These are phyloP conservation scores for Habroteleia sp. DNA, from an alignment of 2,888 invertebrate genomes.

Conservation along the genomic window DNA sequence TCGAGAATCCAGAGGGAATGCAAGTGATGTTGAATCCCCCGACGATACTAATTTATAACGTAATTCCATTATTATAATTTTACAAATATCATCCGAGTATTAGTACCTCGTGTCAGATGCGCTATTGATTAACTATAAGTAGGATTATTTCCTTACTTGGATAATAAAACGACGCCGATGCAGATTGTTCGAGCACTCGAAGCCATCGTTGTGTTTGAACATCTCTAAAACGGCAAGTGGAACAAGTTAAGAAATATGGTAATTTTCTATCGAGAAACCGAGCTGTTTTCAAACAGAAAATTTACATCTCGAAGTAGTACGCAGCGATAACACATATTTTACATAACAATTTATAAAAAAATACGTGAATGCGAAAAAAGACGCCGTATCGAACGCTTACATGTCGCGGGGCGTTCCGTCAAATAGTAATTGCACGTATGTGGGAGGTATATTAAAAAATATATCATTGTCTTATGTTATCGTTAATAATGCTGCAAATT, in stretches of 20 bases:
- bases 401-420: slow-evolving; percentile 6
- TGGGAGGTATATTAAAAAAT: slow-evolving; percentile 22
- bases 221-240: slow-evolving; percentile 34
- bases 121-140: slow-evolving; percentile 5
- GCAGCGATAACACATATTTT: neutral
- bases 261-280: too few relatives aligned
- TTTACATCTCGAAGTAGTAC: too few relatives aligned
- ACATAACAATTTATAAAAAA: slow-evolving; percentile 13
- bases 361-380: slow-evolving; percentile 1
- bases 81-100: slow-evolving; percentile 42
- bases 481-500: slow-evolving; percentile 15
- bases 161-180: neutral
- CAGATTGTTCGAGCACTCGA: slow-evolving; percentile 7
- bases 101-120: neutral
- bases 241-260: too few relatives aligned
- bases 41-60: slow-evolving; percentile 37
- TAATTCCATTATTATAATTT: slow-evolving; percentile 27
- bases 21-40: slow-evolving; percentile 38
- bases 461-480: slow-evolving; percentile 22
- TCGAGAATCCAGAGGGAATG: slow-evolving; percentile 82
- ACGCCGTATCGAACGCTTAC: slow-evolving; percentile 6
- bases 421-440: slow-evolving; percentile 8
- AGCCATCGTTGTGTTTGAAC: slow-evolving; percentile 27
- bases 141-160: too few relatives aligned
- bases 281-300: too few relatives aligned